Base-by-base conservation (phyloP, 1,140 invertebrate species). In the Druon quercuslanigerum region DNA sequence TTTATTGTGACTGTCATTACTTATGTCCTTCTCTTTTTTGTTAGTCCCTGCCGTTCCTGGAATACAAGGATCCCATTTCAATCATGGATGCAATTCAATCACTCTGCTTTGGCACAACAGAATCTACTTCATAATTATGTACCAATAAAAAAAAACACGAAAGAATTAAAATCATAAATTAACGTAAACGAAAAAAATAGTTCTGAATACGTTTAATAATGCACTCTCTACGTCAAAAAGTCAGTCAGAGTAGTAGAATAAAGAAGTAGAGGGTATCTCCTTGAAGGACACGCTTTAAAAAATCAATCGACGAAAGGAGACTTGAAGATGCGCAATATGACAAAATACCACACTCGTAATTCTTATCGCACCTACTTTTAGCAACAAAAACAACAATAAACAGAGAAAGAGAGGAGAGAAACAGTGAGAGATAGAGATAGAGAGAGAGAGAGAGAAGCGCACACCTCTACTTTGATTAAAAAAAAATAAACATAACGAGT, bases 1-100 rank as follows among this genome's bases (percentile, higher is more conserved):
- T 79, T 91, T 91, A 89, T 80, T 79, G 46, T 88, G 87, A 88
- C 70, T 79, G 76, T 91, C 89, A 90, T 88, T 91, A 91, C 74
- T 88, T 87, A 89, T 86, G 86, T 90, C 90, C 87, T 88, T 90
- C 79, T 91, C 90, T 84, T 90, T 90, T 88, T 89, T 87, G 84
- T 77, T 86, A 86, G 83, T 88, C 86, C 87, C 86, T 79, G 88
- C 66, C 82, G 89, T 87, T 90, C 91, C 91, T 92, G 91, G 84
- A 91, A 92, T 90, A 87, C 87, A 91, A 90, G 85, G 84, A 85
- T 90, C 83, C 87, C 85, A 73, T 71, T 87, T 86, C 78, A 87
- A 84, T 86, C 71, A 78, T 82, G 73, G 56, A 83, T 83, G 77
- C 79, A 85, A 20, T 79, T 40, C 70, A 79, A 82, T 83, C 82